phyloP scores from a whole-genome alignment of 2,888 invertebrate species.

The Tyria jacobaeae region DNA sequence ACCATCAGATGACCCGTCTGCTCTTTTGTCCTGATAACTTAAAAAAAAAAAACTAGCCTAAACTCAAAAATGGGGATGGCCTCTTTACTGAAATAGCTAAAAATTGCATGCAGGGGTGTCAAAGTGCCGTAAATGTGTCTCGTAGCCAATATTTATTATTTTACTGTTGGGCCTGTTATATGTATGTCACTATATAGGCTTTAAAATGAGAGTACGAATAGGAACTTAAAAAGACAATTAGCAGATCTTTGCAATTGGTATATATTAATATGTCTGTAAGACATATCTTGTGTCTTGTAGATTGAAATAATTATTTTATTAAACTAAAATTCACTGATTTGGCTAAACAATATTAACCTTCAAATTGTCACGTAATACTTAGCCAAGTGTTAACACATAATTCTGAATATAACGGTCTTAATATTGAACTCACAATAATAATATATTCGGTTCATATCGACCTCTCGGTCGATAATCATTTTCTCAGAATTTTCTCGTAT shows the following conservation, averaged over 20 bases:
- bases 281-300: no score
- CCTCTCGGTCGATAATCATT: slow-evolving; percentile 35
- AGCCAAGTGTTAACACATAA: not conserved
- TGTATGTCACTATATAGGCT: not conserved
- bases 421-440: slow-evolving; percentile 27
- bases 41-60: no score
- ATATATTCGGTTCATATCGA: slow-evolving; percentile 22
- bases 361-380: not conserved
- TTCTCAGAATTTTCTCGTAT: slow-evolving; percentile 40
- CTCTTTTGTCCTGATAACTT: not conserved
- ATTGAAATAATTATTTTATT: not conserved
- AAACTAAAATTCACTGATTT: not conserved
- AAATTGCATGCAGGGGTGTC: slow-evolving; percentile 23
- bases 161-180: not conserved
- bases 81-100: slow-evolving; percentile 21
- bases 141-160: slow-evolving; percentile 11
- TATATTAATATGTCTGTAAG: no score
- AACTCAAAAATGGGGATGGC: not conserved
- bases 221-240: not conserved
- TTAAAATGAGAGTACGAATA: not conserved
- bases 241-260: no score
- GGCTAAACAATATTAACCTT: not conserved
- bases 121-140: slow-evolving; percentile 8
- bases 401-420: slow-evolving; percentile 1
- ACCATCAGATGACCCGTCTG: no score